Base-by-base conservation (phyloP, 2,797 vertebrate genomes). In the Neosalanx taihuensis region DNA sequence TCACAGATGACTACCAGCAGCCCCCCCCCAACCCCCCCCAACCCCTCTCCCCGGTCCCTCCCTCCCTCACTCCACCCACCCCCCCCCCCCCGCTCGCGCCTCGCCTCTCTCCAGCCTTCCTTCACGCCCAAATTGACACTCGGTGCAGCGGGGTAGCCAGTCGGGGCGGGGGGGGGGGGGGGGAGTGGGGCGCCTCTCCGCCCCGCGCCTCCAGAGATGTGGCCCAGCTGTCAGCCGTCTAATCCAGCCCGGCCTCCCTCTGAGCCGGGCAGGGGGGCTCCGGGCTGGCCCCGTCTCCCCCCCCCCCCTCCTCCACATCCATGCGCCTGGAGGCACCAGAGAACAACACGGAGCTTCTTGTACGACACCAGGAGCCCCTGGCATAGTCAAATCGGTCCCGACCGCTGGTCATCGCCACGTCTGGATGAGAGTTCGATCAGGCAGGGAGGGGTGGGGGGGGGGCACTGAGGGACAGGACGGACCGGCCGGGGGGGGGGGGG, bases 191-290 rank as follows among this genome's bases (percentile, higher is more conserved):
- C 84, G 88, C 83, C 89, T 88, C 87, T 86, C 83, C 79, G 78
- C 88, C 83, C 86, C 33, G 69, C 73, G 87, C 90, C 91, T 90
- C 91, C 87, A 89, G 91, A 92, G 91, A 90, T 89, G 87, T 89
- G 89, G 91, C 88, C 91, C 91, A 92, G 91, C 91, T 92, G 91
- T 92, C 91, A 92, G 91, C 87, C 89, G 80, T 92, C 89, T 91
- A 90, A 92, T 92, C 90, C 91, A 91, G 90, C 89, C 88, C 90
- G 90, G 88, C 87, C 88, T 88, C 89, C 90, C 89, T 85, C 88
- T 86, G 90, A 90, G 89, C 86, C 84, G 83, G 84, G 89, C 87
- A 81, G 81, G 79, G 79, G 23, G 87, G 84, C 87, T 87, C 84
- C 84, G 81, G 85, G 85, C 87, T 84, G 79, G 84, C 76, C 84